These are phyloP conservation scores for Neogale vison DNA, from an alignment of 2,113 vertebrate genomes.

Conservation along the genomic window DNA sequence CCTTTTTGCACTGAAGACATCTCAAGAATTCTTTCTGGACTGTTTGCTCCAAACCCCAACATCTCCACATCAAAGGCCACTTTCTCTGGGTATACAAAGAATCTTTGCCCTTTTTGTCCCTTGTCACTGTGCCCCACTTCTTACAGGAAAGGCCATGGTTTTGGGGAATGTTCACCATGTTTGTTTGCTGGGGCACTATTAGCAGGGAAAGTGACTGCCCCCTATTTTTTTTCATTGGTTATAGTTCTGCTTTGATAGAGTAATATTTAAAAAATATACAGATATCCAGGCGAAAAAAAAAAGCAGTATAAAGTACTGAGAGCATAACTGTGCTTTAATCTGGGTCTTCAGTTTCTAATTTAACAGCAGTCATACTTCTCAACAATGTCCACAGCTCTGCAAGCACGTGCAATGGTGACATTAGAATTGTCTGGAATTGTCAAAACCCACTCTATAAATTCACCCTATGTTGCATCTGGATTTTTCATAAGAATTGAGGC, in stretches of 20 bases:
- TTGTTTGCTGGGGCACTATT: not conserved
- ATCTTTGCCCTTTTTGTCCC: slow-evolving; percentile 95
- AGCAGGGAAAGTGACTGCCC: not conserved
- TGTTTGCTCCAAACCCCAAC: not conserved
- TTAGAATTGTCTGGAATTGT: not conserved
- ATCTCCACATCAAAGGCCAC: slow-evolving; percentile 65
- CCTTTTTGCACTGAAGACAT: not conserved
- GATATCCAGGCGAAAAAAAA: not conserved
- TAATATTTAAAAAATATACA: slow-evolving; percentile 48
- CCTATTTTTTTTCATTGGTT: not conserved
- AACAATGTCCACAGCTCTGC: not conserved
- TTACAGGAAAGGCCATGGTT: slow-evolving; percentile 93
- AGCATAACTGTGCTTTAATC: not conserved
- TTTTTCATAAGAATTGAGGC: not conserved
- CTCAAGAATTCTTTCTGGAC: not conserved
- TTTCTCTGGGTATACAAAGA: slow-evolving; percentile 92
- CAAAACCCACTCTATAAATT: not conserved
- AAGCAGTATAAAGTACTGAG: not conserved
- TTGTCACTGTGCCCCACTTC: slow-evolving; percentile 93
- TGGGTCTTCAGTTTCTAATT: not conserved
- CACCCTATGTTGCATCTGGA: not conserved
- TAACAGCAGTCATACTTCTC: not conserved
- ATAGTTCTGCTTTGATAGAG: slow-evolving; percentile 71
- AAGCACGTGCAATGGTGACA: not conserved
- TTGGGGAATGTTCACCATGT: slow-evolving; percentile 91